Conservation (phyloP, 2,797 vertebrate species). For the Onychomys torridus region DNA sequence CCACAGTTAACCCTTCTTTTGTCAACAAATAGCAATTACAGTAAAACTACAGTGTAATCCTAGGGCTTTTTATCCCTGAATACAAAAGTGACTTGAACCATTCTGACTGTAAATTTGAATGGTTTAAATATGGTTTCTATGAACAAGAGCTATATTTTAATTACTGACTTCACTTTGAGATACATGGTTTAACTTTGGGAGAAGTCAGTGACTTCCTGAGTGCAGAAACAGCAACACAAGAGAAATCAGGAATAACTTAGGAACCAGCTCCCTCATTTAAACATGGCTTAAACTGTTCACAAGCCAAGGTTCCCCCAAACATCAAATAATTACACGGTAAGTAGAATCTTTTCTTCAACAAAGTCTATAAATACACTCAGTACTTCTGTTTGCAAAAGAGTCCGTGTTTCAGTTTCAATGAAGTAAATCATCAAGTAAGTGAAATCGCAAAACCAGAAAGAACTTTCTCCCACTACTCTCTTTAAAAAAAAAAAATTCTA, state of each 20-base stretch:
- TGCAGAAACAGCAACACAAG: neutral
- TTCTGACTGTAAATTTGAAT: conserved; percentile 69
- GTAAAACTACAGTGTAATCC: conserved; percentile 62
- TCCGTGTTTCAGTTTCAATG: conserved; percentile 18
- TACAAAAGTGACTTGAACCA: conserved; percentile 48
- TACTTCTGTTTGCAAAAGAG: conserved; percentile 25
- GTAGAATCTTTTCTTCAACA: conserved; percentile 37
- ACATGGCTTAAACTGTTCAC: conserved; percentile 42
- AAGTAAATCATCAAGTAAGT: conserved; percentile 18
- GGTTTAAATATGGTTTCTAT: conserved; percentile 70
- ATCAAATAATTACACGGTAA: conserved; percentile 30
- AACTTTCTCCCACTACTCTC: neutral
- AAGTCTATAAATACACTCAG: conserved; percentile 37
- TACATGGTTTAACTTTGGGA: conserved; percentile 42
- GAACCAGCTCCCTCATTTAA: conserved; percentile 60
- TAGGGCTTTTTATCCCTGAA: conserved; percentile 55
- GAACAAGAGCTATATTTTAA: conserved; percentile 45
- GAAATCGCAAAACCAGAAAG: conserved; percentile 34
- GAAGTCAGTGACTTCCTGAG: conserved; percentile 64
- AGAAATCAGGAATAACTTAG: conserved; percentile 48
- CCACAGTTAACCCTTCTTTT: conserved; percentile 62
- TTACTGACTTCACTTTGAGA: conserved; percentile 51
- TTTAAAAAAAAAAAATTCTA: neutral
- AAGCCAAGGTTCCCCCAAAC: conserved; percentile 16
- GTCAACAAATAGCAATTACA: conserved; percentile 56